A percentile compares a stretch with the other conserved stretches of the same genome.
These are phyloP conservation scores for Ophraella communa DNA, from an alignment of 2,888 invertebrate genomes.

Conservation along the genomic window DNA sequence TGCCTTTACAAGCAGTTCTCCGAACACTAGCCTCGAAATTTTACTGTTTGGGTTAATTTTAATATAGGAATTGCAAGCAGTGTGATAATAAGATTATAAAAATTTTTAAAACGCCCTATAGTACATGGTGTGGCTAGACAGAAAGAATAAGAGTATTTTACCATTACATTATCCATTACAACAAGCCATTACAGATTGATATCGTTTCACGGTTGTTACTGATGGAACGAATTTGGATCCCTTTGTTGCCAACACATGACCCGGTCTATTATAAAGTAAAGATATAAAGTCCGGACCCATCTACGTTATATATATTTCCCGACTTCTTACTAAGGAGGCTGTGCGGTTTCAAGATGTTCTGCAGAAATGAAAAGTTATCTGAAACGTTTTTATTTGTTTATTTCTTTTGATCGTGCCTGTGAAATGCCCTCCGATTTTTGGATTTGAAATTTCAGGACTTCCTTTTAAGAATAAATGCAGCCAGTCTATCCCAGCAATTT, in stretches of 20 bases:
- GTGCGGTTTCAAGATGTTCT: not conserved
- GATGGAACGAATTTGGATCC: not conserved
- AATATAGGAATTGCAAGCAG: conserved; percentile 1
- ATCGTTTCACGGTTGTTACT: too few species aligned
- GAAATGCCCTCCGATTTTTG: conserved; percentile 27
- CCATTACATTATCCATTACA: conserved; percentile 36
- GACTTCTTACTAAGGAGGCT: conserved; percentile 16
- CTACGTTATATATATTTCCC: conserved; percentile 17
- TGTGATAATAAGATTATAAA: conserved; percentile 40
- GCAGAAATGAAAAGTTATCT: conserved; percentile 7
- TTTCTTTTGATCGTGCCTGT: not conserved
- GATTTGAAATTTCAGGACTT: conserved; percentile 19
- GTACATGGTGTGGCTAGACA: conserved; percentile 44
- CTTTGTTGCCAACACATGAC: conserved; percentile 10
- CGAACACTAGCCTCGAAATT: conserved; percentile 17
- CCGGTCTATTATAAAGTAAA: conserved; percentile 25
- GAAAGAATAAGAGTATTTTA: conserved; percentile 43
- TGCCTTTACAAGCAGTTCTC: conserved; percentile 25
- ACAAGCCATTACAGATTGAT: conserved; percentile 22
- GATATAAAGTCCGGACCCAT: conserved; percentile 27
- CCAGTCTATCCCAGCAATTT: conserved; percentile 28
- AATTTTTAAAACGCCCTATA: conserved; percentile 22
- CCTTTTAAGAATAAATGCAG: conserved; percentile 22
- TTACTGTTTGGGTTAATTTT: conserved; percentile 30
- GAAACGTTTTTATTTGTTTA: too few species aligned